Percentiles rank a stretch among this genome's conserved stretches.
Evolutionary conservation across 1,140 invertebrate genomes (phyloP).

Genomic region (Lucilia sericata): DNA sequence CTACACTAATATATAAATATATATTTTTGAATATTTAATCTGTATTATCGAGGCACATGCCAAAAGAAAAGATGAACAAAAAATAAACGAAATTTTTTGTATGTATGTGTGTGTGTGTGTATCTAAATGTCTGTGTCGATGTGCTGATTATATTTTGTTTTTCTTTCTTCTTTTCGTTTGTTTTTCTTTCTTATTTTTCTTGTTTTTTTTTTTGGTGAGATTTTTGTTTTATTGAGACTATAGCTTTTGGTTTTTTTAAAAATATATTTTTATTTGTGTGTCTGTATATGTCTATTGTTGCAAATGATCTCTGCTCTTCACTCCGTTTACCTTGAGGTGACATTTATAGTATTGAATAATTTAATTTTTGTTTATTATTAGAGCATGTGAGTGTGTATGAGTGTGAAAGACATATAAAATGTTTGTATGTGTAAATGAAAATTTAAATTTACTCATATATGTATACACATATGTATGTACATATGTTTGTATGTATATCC

Average conservation of each 20-base stretch:
- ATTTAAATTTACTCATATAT: too few species aligned
- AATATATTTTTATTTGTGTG: not conserved
- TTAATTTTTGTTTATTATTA: not conserved
- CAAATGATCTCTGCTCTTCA: not conserved
- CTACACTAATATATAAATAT: not conserved
- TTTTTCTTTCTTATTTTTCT: not conserved
- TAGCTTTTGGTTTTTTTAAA: not conserved
- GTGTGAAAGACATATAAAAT: not conserved
- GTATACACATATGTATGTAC: too few species aligned
- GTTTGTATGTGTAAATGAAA: not conserved
- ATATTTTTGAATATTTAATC: constrained; percentile 30
- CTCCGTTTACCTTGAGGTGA: not conserved
- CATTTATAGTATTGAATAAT: not conserved
- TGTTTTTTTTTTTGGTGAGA: not conserved
- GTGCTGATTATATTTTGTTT: not conserved
- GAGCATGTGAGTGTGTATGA: not conserved
- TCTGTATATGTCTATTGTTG: not conserved
- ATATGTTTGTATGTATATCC: too few species aligned
- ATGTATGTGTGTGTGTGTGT: too few species aligned
- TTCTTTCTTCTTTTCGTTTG: not conserved
- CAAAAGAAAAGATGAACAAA: not conserved
- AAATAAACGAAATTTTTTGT: not conserved
- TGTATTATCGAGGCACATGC: constrained; percentile 19
- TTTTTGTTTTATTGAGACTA: not conserved
- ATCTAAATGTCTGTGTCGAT: not conserved